Evolutionary conservation across 1,140 invertebrate species (phyloP).

Genomic region (Saccostrea cuccullata): DNA sequence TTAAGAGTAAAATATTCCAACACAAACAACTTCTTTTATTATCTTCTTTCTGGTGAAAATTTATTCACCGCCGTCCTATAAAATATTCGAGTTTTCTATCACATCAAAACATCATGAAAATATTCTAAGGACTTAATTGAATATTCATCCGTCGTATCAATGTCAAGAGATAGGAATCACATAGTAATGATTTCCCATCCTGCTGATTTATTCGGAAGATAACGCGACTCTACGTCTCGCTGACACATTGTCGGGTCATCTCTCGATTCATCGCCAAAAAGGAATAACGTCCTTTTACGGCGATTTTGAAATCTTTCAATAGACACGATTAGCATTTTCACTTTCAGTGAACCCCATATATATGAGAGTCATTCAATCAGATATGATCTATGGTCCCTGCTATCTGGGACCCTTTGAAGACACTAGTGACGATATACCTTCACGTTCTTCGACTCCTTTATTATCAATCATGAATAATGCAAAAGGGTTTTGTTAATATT

Average conservation of each 20-base stretch:
- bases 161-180: slow-evolving; percentile 26
- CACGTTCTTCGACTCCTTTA: neutral
- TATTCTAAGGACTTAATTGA: slow-evolving; percentile 27
- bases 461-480: slow-evolving; percentile 2
- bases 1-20: too few species aligned
- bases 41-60: neutral
- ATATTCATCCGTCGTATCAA: slow-evolving; percentile 26
- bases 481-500: slow-evolving; percentile 9
- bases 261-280: slow-evolving; percentile 9
- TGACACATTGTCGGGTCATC: slow-evolving; percentile 32
- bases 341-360: slow-evolving; percentile 30
- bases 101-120: slow-evolving; percentile 27
- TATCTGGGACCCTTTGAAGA: neutral
- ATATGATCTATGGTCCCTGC: slow-evolving; percentile 16
- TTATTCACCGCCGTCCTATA: neutral
- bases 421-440: neutral
- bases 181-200: neutral
- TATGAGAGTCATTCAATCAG: slow-evolving; percentile 26
- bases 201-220: slow-evolving; percentile 11
- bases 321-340: slow-evolving; percentile 33
- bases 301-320: slow-evolving; percentile 5
- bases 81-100: neutral
- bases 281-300: neutral
- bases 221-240: neutral
- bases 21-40: too few species aligned